Percentiles rank a stretch among this genome's conserved stretches.
These are phyloP conservation scores for Julus scanicus DNA, from an alignment of 2,888 invertebrate genomes.

Conservation along the genomic window DNA sequence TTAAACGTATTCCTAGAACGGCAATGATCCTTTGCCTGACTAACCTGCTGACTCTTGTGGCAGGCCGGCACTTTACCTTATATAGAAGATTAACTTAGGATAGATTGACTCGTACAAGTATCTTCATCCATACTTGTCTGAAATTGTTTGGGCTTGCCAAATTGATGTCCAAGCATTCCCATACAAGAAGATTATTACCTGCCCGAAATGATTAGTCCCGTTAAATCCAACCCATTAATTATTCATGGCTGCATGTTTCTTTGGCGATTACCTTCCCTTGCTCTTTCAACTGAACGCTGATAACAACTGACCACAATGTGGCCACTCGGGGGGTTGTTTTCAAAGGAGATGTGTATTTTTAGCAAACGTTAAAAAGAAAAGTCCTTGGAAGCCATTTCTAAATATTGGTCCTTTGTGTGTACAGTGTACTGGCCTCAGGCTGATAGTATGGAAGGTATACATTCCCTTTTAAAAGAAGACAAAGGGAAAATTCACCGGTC, in stretches of 20 bases:
- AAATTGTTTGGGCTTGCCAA: conserved; percentile 39
- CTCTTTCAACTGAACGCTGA: conserved; percentile 13
- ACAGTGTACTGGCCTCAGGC: neutral
- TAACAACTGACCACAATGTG: conserved; percentile 39
- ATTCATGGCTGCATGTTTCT: conserved; percentile 30
- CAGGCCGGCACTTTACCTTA: neutral
- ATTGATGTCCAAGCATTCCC: conserved; percentile 15
- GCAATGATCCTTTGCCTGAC: neutral
- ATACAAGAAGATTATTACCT: conserved; percentile 32
- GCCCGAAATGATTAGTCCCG: conserved; percentile 39
- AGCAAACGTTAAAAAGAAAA: neutral
- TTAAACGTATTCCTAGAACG: neutral
- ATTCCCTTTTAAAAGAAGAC: neutral
- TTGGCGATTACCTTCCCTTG: conserved; percentile 16
- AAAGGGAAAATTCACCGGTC: neutral
- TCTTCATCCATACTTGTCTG: conserved; percentile 29
- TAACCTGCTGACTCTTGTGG: neutral
- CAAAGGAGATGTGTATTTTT: conserved; percentile 6
- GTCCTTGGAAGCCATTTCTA: conserved; percentile 27
- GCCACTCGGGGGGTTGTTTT: conserved; percentile 13
- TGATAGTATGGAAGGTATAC: neutral
- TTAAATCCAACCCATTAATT: conserved; percentile 36
- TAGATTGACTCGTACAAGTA: neutral
- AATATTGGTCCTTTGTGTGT: conserved; percentile 32
- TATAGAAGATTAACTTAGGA: neutral